A percentile compares a stretch with the other conserved stretches of the same genome.
These are phyloP conservation scores for Heliornis fulica DNA, from an alignment of 2,113 vertebrate species.

Conservation along the genomic window DNA sequence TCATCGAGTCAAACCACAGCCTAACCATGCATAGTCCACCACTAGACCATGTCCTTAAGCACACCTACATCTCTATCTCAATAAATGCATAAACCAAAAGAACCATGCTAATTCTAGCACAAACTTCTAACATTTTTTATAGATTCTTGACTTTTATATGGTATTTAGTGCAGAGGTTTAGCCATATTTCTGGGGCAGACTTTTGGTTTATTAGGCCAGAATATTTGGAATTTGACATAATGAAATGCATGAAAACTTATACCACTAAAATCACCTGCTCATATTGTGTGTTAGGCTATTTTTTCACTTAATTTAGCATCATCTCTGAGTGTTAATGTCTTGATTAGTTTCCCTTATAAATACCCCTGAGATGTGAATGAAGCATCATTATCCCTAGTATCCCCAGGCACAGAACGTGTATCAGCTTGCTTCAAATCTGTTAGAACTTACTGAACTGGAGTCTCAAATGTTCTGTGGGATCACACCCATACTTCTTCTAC, in stretches of 20 bases:
- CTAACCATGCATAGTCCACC: no score
- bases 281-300: background rate
- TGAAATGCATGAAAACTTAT: background rate
- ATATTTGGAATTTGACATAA: background rate
- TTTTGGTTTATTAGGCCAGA: background rate
- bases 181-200: background rate
- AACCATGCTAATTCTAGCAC: background rate
- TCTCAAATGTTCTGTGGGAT: background rate
- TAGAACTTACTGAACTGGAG: background rate
- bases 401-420: background rate
- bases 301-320: background rate
- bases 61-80: no score
- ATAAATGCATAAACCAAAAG: background rate
- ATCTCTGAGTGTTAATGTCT: background rate
- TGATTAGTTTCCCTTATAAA: background rate
- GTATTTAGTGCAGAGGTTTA: background rate
- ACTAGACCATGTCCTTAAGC: no score
- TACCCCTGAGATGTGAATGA: background rate
- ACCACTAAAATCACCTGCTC: background rate
- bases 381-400: background rate
- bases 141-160: background rate
- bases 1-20: no score
- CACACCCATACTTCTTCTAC: background rate
- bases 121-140: background rate
- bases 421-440: background rate